These are phyloP conservation scores for Meriones unguiculatus DNA, from an alignment of 2,113 vertebrate species.

Conservation along the genomic window DNA sequence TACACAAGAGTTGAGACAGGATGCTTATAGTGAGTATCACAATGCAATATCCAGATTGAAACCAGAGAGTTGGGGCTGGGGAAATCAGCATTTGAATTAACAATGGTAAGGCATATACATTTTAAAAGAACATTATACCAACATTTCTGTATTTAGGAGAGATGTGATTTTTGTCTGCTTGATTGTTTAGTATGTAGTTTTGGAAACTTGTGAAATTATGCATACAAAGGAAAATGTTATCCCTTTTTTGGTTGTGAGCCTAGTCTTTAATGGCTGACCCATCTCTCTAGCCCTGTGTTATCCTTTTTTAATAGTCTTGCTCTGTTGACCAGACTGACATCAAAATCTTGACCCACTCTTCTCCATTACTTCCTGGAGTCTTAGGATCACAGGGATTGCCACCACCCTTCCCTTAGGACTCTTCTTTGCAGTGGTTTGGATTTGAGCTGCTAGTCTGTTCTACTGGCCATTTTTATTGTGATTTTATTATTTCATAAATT, in stretches of 20 bases:
- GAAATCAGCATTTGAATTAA: too few relatives aligned
- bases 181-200: background rate
- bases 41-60: too few relatives aligned
- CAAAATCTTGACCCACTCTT: background rate
- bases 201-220: background rate
- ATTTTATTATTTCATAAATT: background rate
- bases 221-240: background rate
- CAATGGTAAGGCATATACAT: too few relatives aligned
- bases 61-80: too few relatives aligned
- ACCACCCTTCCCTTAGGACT: background rate
- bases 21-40: too few relatives aligned
- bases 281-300: too few relatives aligned
- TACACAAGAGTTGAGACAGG: too few relatives aligned
- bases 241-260: too few relatives aligned
- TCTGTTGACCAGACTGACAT: background rate
- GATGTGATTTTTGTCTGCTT: background rate
- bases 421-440: background rate
- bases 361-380: background rate
- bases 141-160: background rate
- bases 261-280: too few relatives aligned
- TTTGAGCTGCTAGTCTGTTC: background rate
- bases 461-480: background rate
- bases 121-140: too few relatives aligned
- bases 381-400: background rate
- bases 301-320: too few relatives aligned